Conservation (phyloP, 2,113 vertebrate genomes). For the Hippocampus guttulatus region DNA sequence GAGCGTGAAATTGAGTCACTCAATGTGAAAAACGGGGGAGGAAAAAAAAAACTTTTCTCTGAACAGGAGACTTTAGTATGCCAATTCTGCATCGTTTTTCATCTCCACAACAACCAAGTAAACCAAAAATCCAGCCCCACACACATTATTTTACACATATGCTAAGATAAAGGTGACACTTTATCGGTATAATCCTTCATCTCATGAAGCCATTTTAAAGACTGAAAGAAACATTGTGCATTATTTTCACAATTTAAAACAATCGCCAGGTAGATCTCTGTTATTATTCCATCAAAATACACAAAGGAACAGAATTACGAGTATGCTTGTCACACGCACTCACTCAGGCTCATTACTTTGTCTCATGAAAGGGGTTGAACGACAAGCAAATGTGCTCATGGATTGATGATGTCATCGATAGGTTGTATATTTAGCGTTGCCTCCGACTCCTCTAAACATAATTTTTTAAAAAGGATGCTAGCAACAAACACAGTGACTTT, state of each 20-base stretch:
- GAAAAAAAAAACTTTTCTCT: slow-evolving; percentile 53
- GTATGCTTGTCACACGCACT: no score
- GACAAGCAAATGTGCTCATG: no score
- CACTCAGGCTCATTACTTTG: no score
- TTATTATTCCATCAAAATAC: no score
- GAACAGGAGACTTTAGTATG: slow-evolving; percentile 37
- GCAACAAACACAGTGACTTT: no score
- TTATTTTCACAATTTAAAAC: background rate
- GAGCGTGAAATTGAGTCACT: slow-evolving; percentile 81
- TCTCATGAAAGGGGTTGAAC: no score
- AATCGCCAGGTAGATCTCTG: no score
- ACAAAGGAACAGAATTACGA: no score
- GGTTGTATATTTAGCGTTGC: no score
- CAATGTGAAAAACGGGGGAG: slow-evolving; percentile 63
- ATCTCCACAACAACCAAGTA: slow-evolving; percentile 49
- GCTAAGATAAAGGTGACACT: background rate
- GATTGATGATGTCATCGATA: no score
- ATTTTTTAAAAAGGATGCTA: no score
- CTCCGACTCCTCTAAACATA: no score
- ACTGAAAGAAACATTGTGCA: background rate
- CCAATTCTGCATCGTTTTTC: slow-evolving; percentile 42
- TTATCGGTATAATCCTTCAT: background rate
- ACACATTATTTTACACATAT: background rate
- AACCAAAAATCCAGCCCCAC: slow-evolving; percentile 41
- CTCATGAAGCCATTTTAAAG: background rate